Evolutionary conservation across 2,888 invertebrate genomes (phyloP).

Genomic region (Tanytarsus gracilentus): DNA sequence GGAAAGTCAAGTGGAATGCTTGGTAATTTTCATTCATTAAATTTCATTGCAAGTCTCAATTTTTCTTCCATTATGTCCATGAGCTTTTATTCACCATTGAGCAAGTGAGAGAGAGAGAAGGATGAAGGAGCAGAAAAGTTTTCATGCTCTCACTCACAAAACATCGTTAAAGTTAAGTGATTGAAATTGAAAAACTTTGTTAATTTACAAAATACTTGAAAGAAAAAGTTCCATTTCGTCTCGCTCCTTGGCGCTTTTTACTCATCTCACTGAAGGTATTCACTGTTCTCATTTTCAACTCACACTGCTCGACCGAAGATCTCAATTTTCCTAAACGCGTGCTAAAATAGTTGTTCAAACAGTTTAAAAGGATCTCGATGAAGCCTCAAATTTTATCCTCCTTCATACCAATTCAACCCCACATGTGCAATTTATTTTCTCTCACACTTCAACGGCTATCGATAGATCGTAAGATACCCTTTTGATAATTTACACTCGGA

Average conservation of each 20-base stretch:
- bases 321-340: slow-evolving; percentile 10
- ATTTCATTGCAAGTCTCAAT: no score
- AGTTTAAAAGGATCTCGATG: no score
- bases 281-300: background rate
- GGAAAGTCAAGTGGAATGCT: background rate
- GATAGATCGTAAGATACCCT: no score
- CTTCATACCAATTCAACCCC: background rate
- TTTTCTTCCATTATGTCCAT: slow-evolving; percentile 2
- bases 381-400: no score
- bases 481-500: no score
- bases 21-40: slow-evolving; percentile 5
- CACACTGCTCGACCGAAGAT: background rate
- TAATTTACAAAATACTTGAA: slow-evolving; percentile 19
- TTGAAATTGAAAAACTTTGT: slow-evolving; percentile 20
- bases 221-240: background rate
- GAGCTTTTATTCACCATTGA: no score
- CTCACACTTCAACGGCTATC: no score
- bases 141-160: background rate
- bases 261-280: no score
- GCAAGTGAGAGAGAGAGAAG: background rate
- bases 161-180: slow-evolving; percentile 15
- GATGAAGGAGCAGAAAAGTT: slow-evolving; percentile 10
- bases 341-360: background rate
- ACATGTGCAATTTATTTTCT: background rate
- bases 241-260: background rate